Evolutionary conservation across 2,113 vertebrate genomes (phyloP), one percentile per base, ranked within the genome.

Genomic region (Gobiocypris rarus): DNA sequence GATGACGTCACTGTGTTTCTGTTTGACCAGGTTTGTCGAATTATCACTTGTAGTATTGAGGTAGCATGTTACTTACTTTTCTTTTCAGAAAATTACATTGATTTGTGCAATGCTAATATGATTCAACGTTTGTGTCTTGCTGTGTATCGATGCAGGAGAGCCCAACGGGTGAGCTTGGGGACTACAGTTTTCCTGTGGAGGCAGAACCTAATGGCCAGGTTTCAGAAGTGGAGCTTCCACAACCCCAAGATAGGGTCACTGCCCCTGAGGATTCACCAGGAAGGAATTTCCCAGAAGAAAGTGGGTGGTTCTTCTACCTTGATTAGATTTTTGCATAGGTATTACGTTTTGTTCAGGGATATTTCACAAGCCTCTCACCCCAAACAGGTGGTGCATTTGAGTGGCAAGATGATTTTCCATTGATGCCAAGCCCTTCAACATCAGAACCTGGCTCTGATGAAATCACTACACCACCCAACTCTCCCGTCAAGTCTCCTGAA

Each of bases 1-100:
- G 98, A 99, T 0, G 97, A 98, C 0, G 98, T 99, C 77, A 99
- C 98, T 0, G 96, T 99, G 93, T 98, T 97, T 93, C 96, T 99
- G 90, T 99, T 99, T 9, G 97, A 99, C 93, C 97, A 99, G 97
- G 98, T 99, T 91, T n/a, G 84, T 84, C 9, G 31, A 26, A 19
- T 52, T 71, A 22, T 26, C 11, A 26, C 3, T 19, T 13, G 14
- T 41, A 0, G 1, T 22, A 14, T 41, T 63, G 11, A 14, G 14
- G 3, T 10, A n/a, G 3, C 74, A 75, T 17, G 41, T 13, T 48
- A 54, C 52, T 54, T 19, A 2, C 1, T 4, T 65, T 78, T 69
- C 17, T 41, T 41, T 52, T 52, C 1, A 41, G 43, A 31, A 71
- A 26, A 34, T 15, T 17, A 24, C 26, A 70, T 24, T 71, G 13